Conservation (phyloP, 2,113 vertebrate genomes). For the Xiphophorus couchianus region DNA sequence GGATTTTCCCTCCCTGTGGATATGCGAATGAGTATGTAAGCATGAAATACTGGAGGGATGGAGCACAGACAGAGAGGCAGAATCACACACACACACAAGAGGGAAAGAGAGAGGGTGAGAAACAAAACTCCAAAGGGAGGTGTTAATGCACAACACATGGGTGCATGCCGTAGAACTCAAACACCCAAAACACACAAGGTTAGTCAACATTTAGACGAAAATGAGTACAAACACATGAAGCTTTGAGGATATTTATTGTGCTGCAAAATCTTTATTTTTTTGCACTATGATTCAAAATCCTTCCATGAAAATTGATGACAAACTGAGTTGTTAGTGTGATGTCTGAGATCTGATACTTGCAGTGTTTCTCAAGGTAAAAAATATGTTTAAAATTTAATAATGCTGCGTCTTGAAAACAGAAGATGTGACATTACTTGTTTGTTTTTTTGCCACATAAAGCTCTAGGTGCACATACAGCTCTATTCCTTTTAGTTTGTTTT, state of each 20-base stretch:
- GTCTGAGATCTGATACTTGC: conserved; percentile 1
- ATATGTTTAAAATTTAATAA: not conserved
- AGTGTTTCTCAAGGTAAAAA: not conserved
- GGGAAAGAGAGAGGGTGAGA: conserved; percentile 74
- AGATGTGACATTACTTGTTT: not conserved
- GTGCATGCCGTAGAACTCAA: conserved; percentile 50
- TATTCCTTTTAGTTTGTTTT: not conserved
- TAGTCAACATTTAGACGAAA: conserved; percentile 48
- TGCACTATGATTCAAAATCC: conserved; percentile 2
- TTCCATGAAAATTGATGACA: not conserved
- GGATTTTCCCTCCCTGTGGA: conserved; percentile 95
- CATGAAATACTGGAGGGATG: conserved; percentile 81
- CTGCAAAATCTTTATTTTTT: conserved; percentile 23
- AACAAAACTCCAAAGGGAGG: conserved; percentile 61
- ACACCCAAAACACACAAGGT: conserved; percentile 37
- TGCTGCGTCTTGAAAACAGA: conserved; percentile 7
- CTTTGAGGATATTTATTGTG: conserved; percentile 33
- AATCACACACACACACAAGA: conserved; percentile 75
- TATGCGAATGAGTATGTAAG: conserved; percentile 80
- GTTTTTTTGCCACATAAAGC: not conserved
- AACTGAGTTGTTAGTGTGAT: not conserved
- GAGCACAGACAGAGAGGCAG: conserved; percentile 66
- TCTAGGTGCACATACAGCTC: not conserved
- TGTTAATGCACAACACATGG: conserved; percentile 64
- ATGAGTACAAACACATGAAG: conserved; percentile 47